Evolutionary conservation across 2,113 vertebrate species (phyloP).

Genomic region (Condylura cristata): DNA sequence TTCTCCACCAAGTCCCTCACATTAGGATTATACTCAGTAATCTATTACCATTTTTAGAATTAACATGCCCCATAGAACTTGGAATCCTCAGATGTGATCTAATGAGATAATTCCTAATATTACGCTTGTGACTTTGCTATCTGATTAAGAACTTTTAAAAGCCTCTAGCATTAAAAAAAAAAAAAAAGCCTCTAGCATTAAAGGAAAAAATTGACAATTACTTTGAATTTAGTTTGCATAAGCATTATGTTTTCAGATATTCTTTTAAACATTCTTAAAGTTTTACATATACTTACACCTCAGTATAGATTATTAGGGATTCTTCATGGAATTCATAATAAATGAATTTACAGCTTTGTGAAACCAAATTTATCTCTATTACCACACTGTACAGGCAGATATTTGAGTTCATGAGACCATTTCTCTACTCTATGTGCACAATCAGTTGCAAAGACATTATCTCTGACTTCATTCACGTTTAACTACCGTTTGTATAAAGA

Average conservation of each 20-base stretch:
- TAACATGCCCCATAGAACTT: neutral
- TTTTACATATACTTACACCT: neutral
- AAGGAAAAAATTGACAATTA: neutral
- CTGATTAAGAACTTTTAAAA: conserved; percentile 1
- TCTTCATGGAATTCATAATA: neutral
- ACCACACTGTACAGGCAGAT: neutral
- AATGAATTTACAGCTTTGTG: neutral
- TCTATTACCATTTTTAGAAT: neutral
- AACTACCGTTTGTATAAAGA: neutral
- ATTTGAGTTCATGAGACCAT: neutral
- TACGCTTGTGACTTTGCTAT: neutral
- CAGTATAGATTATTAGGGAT: neutral
- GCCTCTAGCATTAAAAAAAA: neutral
- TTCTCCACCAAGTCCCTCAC: neutral
- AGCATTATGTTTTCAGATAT: conserved; percentile 38
- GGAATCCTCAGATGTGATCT: neutral
- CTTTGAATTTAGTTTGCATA: conserved; percentile 51
- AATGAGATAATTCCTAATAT: neutral
- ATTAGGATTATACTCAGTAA: neutral
- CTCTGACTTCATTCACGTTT: neutral
- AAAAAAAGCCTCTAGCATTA: neutral
- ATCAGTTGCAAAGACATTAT: neutral
- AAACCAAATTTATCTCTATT: neutral
- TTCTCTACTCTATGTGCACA: neutral
- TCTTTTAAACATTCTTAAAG: conserved; percentile 36